phyloP scores from a whole-genome alignment of 1,140 invertebrate genomes.

The Eubasilissa regina region DNA sequence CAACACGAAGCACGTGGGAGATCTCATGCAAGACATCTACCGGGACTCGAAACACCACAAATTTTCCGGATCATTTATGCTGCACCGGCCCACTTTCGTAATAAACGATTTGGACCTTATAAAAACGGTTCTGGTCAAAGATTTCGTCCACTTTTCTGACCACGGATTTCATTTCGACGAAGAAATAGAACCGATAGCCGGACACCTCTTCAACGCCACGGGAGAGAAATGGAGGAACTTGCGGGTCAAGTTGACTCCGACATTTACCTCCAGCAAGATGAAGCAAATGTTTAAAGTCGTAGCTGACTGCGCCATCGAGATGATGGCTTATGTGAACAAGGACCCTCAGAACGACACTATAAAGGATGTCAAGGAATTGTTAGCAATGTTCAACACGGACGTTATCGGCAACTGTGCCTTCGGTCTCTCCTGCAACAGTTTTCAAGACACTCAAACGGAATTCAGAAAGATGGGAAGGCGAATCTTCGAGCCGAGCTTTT shows the following conservation, averaged over 20 bases:
- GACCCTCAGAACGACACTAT: slow-evolving; percentile 65
- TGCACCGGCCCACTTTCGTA: slow-evolving; percentile 69
- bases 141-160: slow-evolving; percentile 73
- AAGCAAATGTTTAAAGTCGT: slow-evolving; percentile 62
- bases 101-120: slow-evolving; percentile 75
- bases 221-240: slow-evolving; percentile 64
- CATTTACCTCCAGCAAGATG: too few relatives aligned
- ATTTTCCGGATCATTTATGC: slow-evolving; percentile 63
- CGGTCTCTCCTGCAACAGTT: slow-evolving; percentile 75
- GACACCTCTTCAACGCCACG: slow-evolving; percentile 68
- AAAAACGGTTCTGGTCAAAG: slow-evolving; percentile 75
- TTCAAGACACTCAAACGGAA: slow-evolving; percentile 72
- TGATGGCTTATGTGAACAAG: slow-evolving; percentile 62
- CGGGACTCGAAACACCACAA: slow-evolving; percentile 51
- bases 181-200: slow-evolving; percentile 70
- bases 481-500: slow-evolving; percentile 60
- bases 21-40: slow-evolving; percentile 54
- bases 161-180: slow-evolving; percentile 69
- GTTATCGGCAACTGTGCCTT: slow-evolving; percentile 77
- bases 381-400: slow-evolving; percentile 76
- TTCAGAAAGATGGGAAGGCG: slow-evolving; percentile 70
- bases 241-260: slow-evolving; percentile 61
- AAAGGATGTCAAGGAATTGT: slow-evolving; percentile 72
- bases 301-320: slow-evolving; percentile 67
- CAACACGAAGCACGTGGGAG: slow-evolving; percentile 59